Evolutionary conservation across 2,888 invertebrate genomes (phyloP), one percentile per base, ranked within the genome.

Genomic region (Melikaiella ostensackeni): DNA sequence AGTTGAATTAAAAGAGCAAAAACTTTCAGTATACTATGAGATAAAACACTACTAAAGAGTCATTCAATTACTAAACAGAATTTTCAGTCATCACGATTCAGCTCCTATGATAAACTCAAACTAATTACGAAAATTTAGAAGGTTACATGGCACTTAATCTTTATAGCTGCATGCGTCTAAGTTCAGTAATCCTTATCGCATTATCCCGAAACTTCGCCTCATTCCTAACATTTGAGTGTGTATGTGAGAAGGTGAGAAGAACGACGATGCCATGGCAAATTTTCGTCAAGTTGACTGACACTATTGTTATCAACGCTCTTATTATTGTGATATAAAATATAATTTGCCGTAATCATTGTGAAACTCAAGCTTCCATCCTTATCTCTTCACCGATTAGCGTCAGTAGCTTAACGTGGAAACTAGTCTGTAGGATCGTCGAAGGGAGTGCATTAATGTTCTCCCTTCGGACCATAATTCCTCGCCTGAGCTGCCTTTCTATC

Each of bases 351-450:
- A 86, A 86, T 86, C 86, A 84, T 83, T 83, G 82, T 79, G 82
- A 84, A 84, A 84, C 83, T 82, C 83, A 82, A 80, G 83, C 81
- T 86, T 84, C 84, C 83, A 85, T 83, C 85, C 86, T 86, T 86
- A 85, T 86, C 85, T 82, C 82, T 75, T 75, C 74, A 77, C 79
- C 85, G 83, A 86, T 86, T 86, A 86, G 83, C 81, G 84, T 84
- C 84, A 80, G 83, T 75, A 83, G 81, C 76, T 78, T 74, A 64
- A 66, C 66, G 27, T 66, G 27, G 27, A 66, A 66, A 46, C 66
- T 66, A 66, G 75, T 66, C 55, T 16, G 38, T 35, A 50, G 57
- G 66, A 55, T 78, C 55, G 27, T 42, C 79, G 63, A 55, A 79
- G 80, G 74, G 74, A 74, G 79, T 74, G 74, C 76, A 79, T 66